phyloP scores from a whole-genome alignment of 2,888 invertebrate genomes.

The Eulithis prunata region DNA sequence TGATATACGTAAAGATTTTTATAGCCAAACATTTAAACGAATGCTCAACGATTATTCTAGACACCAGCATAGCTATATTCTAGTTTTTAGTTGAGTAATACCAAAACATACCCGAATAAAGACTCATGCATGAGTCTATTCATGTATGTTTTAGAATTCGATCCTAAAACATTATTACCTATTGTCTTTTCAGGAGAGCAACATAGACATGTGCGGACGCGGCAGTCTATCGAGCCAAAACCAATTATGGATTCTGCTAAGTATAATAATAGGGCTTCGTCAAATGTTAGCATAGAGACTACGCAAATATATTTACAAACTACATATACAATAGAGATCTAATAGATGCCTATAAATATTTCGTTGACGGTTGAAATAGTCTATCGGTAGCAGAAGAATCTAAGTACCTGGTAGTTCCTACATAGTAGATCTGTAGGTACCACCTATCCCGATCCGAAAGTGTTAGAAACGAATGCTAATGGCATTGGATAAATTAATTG shows the following conservation, averaged over 20 bases:
- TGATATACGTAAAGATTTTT: too few species aligned
- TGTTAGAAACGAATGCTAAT: neutral
- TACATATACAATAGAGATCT: constrained; percentile 19
- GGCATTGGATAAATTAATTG: constrained; percentile 17
- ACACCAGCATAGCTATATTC: too few species aligned
- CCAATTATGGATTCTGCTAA: constrained; percentile 53
- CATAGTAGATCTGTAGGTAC: constrained; percentile 11
- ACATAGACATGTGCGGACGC: constrained; percentile 87
- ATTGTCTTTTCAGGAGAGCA: constrained; percentile 83
- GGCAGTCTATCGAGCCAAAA: constrained; percentile 59
- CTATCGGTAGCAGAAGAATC: constrained; percentile 23
- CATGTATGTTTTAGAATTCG: neutral
- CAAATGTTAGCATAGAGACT: constrained; percentile 20
- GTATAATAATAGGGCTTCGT: constrained; percentile 46
- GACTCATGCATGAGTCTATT: too few species aligned
- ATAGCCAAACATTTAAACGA: too few species aligned
- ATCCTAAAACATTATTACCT: neutral
- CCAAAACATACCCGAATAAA: too few species aligned
- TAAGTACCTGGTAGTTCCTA: constrained; percentile 14
- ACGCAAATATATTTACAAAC: constrained; percentile 27
- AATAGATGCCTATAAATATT: constrained; percentile 10
- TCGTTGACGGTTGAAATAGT: constrained; percentile 33
- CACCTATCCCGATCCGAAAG: too few species aligned
- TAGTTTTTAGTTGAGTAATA: too few species aligned
- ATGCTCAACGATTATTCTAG: too few species aligned